These are phyloP conservation scores for Cygnus buccinator DNA, from an alignment of 2,113 vertebrate genomes.

Conservation along the genomic window DNA sequence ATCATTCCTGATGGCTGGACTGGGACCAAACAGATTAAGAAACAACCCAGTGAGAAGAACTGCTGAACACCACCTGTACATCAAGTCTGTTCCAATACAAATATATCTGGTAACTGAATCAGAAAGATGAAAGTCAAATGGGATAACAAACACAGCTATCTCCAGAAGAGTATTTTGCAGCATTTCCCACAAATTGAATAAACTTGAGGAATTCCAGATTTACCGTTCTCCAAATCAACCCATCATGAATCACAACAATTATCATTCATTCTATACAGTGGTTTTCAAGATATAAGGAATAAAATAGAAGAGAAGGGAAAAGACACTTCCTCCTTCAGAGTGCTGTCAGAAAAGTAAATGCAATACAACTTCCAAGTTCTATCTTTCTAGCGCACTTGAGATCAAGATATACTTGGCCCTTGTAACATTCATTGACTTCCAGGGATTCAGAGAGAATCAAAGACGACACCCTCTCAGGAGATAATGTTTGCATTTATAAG, in stretches of 20 bases:
- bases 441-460: not conserved
- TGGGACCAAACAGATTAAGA: not conserved
- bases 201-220: not conserved
- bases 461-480: not conserved
- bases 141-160: not conserved
- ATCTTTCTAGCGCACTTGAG: not conserved
- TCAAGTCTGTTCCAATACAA: not conserved
- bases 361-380: not conserved
- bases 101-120: not conserved
- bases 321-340: not conserved
- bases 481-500: conserved; percentile 38
- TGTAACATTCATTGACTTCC: not conserved
- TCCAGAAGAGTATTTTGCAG: not conserved
- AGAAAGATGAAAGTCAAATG: not conserved
- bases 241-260: not conserved
- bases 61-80: not conserved
- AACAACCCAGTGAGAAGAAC: not conserved
- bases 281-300: not conserved
- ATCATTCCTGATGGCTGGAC: not conserved
- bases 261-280: not conserved
- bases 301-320: not conserved
- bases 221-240: not conserved
- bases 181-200: not conserved
- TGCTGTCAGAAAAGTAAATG: not conserved
- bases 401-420: not conserved